Evolutionary conservation across 1,140 invertebrate species (phyloP).

Genomic region (Penaeus vannamei): DNA sequence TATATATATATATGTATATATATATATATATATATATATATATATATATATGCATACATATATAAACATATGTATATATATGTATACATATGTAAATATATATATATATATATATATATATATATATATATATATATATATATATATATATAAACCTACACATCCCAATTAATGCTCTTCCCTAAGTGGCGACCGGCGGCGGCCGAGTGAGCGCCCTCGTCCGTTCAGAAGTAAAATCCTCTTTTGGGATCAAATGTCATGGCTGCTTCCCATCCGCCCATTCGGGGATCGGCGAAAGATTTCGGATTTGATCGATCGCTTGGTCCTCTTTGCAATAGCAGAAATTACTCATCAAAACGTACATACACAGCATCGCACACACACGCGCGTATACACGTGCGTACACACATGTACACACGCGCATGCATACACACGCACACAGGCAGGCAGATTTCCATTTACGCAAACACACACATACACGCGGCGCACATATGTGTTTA

Average conservation of each 20-base stretch:
- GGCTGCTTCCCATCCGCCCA: no score
- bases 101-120: background rate
- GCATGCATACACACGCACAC: background rate
- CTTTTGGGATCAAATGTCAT: no score
- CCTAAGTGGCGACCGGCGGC: no score
- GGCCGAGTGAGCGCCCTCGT: no score
- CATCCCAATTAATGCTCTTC: background rate
- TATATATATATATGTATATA: background rate
- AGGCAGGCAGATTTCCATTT: background rate
- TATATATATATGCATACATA: background rate
- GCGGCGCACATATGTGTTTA: no score
- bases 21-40: constrained; percentile 3
- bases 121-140: constrained; percentile 16
- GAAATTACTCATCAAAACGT: background rate
- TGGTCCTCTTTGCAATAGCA: no score
- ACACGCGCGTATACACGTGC: background rate
- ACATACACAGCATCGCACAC: no score
- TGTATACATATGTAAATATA: background rate
- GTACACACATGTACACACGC: background rate
- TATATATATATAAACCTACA: constrained; percentile 3
- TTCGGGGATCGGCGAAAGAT: no score
- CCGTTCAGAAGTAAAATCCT: no score
- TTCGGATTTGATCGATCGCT: no score
- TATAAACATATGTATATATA: background rate
- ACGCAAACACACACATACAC: no score